Base-by-base conservation (phyloP, 53 echinoderm and acorn worm genomes). In the Arbacia lixula region DNA sequence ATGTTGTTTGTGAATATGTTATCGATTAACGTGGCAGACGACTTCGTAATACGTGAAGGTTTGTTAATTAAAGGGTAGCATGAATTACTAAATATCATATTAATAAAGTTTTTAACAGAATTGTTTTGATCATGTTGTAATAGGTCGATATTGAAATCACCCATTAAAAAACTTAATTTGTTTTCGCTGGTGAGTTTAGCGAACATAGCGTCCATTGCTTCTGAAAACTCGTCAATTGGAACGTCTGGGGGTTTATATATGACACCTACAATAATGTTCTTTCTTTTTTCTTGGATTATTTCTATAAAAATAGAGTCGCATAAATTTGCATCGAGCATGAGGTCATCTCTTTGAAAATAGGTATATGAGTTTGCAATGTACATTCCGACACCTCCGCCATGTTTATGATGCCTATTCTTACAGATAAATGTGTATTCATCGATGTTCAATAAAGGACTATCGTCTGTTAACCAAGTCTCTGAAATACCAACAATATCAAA, bases 1-100 rank as follows among this genome's bases (percentile, higher is more conserved):
- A 67, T 4, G 38, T 67, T 36, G 25, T 67, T 67, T 39, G 39
- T 37, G 3, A 67, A 16, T 36, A 67, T 21, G 12, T 67, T 67
- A 39, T 62, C 67, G 0, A 67, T 67, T 38, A 67, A 38, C 6
- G 39, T 67, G 22, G 67, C 41, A 39, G 67, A 37, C 11, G 67
- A 67, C 67, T 67, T 67, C 67, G 67, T 67, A 39, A 67, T 38
- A 12, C 39, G n/a, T 67, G 37, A 39, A 22, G 67, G 67, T 67
- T 67, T 36, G 67, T 67, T 22, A 16, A 67, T 67, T 20, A 67
- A n/a, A 21, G 67, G 41, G 20, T 38, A 39, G 24, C 36, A 67
- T 39, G 67, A 37, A 25, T 39, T 67, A 38, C 39, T 67, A 5
- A 67, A 67, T 39, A 67, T 3, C 3, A 67, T 17, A 67, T 67